A percentile compares a stretch with the other conserved stretches of the same genome.
Conservation (phyloP, 2,888 invertebrate genomes). For the Campaea margaritaria region DNA sequence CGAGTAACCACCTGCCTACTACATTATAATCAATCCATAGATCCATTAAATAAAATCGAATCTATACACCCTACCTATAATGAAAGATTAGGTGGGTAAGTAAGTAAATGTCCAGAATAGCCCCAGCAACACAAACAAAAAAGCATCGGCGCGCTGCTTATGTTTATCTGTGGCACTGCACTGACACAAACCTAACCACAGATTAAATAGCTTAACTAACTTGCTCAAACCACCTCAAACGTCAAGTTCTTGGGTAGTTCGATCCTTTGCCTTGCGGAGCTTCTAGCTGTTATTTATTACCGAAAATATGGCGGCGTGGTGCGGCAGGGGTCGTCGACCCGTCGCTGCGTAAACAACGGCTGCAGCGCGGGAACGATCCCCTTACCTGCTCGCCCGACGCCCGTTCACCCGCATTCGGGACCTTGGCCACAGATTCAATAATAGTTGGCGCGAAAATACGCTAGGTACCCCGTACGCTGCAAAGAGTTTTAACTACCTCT, state of each 20-base stretch:
- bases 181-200: not conserved
- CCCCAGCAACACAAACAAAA: too few species aligned
- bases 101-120: too few species aligned
- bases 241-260: constrained; percentile 50
- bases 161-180: not conserved
- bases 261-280: constrained; percentile 75
- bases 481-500: too few species aligned
- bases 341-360: constrained; percentile 73
- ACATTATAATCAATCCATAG: too few species aligned
- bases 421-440: constrained; percentile 15
- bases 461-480: too few species aligned
- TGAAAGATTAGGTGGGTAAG: too few species aligned
- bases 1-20: too few species aligned
- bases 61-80: too few species aligned
- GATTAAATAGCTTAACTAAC: too few species aligned
- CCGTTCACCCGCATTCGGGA: constrained; percentile 38
- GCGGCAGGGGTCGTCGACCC: constrained; percentile 74
- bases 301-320: constrained; percentile 81
- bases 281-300: constrained; percentile 81
- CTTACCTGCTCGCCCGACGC: constrained; percentile 47
- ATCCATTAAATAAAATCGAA: too few species aligned
- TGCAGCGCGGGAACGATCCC: constrained; percentile 72
- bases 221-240: not conserved
- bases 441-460: too few species aligned
- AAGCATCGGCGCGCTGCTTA: not conserved